phyloP scores from a whole-genome alignment of 1,140 invertebrate species.

The Cheumatopsyche charites region DNA sequence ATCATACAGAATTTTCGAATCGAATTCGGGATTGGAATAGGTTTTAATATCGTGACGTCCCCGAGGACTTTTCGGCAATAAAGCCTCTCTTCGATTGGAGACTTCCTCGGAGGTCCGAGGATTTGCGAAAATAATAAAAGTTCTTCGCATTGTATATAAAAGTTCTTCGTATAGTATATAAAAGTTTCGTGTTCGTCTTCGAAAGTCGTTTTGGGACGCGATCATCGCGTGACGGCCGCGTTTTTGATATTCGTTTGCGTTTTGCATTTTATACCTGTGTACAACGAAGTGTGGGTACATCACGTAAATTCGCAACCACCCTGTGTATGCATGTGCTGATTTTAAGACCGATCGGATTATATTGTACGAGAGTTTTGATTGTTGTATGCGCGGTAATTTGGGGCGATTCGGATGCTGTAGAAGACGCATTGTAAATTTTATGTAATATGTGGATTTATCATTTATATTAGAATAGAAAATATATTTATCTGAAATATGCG shows the following conservation, averaged over 20 bases:
- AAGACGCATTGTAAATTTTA: too few relatives aligned
- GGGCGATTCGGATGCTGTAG: too few relatives aligned
- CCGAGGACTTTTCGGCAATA: conserved; percentile 3
- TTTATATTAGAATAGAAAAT: too few relatives aligned
- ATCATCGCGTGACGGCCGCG: conserved; percentile 41
- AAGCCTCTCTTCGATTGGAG: not conserved
- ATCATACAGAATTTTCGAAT: too few relatives aligned
- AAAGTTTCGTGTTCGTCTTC: conserved; percentile 10
- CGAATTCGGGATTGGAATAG: too few relatives aligned
- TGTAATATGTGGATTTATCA: too few relatives aligned
- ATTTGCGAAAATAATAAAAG: conserved; percentile 18
- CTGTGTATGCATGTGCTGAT: conserved; percentile 29
- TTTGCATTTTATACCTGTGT: conserved; percentile 42
- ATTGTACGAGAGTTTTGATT: too few relatives aligned
- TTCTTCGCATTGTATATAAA: conserved; percentile 8
- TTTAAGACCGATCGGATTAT: too few relatives aligned
- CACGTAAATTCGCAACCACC: conserved; percentile 42
- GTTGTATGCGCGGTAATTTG: not conserved
- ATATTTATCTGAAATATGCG: too few relatives aligned
- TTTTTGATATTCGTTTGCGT: conserved; percentile 44
- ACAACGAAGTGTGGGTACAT: conserved; percentile 6
- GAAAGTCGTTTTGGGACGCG: not conserved
- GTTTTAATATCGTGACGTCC: not conserved
- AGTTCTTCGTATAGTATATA: not conserved
- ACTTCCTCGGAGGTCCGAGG: conserved; percentile 21